Base-by-base conservation (phyloP, 2,888 invertebrate species). In the Lasioglossum morio region DNA sequence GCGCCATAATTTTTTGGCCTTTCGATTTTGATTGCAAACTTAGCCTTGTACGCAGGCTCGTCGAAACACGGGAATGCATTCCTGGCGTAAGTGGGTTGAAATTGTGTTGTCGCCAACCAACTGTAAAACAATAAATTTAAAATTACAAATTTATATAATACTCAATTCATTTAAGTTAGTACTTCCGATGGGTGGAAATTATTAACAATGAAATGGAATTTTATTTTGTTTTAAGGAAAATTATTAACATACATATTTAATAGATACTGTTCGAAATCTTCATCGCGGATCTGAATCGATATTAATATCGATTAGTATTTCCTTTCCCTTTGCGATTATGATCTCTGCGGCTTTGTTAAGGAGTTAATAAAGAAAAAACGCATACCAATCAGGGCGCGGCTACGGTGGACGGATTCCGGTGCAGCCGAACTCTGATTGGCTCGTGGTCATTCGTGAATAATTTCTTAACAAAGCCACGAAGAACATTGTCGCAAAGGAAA, bases 51-150 rank as follows among this genome's bases (percentile, higher is more conserved):
- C 0, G 89, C 81, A 8, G 94, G 97, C 88, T 97, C 97, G 92
- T 98, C 98, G 91, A 98, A 98, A 91, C 97, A 97, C 40, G 98
- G 98, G 94, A 98, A 98, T 0, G 97, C 98, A 88, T 95, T 96
- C 34, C 98, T 96, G 0, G 97, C 97, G 82, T 97, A 95, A 2
- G 97, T 96, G 0, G 97, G 96, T 95, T 97, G 96, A 92, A 97
- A 97, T 91, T 97, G 97, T 0, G 97, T 97, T 0, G 97, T 96
- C 0, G 96, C 97, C 30, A 95, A 88, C 93, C 96, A 96, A 23
- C 95, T 94, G 94, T 23, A 94, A 60, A 37, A 53, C 2, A 57
- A 1, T 5, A 63, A n/a, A 53, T 40, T 66, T 10, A 66, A 43
- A 27, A 53, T 57, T 30, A 16, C 23, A 57, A 43, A 30, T 7